Base-by-base conservation (phyloP, 2,888 invertebrate species). In the Ormyrus labotus region DNA sequence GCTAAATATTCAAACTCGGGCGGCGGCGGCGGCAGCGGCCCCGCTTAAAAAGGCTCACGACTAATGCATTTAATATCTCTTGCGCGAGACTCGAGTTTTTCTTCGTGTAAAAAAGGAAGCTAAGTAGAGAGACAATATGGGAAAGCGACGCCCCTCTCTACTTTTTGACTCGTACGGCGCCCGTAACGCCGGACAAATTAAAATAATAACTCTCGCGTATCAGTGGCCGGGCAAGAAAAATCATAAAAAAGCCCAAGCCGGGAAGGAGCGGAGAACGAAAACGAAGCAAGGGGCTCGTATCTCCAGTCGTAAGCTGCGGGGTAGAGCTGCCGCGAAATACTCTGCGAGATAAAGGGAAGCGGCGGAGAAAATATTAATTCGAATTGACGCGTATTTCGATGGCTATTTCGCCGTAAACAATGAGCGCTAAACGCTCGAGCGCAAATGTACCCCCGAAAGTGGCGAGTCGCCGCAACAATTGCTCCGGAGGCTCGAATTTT, bases 171-270 rank as follows among this genome's bases (percentile, higher is more conserved):
- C 47, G 53, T 9, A 48, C 50, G 47, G 51, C 34, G 69, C 61
- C 64, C 67, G 70, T 75, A 68, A 69, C 70, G 74, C 76, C 70
- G 81, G 83, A 84, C 84, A 83, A 83, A 84, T 83, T 84, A 84
- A 83, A 83, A 84, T 83, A 84, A 84, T 83, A 83, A 83, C 83
- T 83, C 82, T 79, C 75, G 82, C 82, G 79, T 83, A 84, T 82
- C 81, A 82, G 83, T 79, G 81, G 71, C 72, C 74, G 53, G 34
- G 72, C 53, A 68, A 68, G 34, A 53, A 64, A 53, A 48, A 50
- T 34, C 19, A 45, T 5, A 45, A 67, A 61, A 60, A 68, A 63
- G 61, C 34, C 3, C 34, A 34, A 47, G 34, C 7, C 6, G 19
- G 10, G 51, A 13, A 75, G 19, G 13, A 48, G 53, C 34, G 34